A percentile compares a stretch with the other conserved stretches of the same genome.
phyloP scores from a whole-genome alignment of 2,888 invertebrate genomes.

The Habroteleia sp. region DNA sequence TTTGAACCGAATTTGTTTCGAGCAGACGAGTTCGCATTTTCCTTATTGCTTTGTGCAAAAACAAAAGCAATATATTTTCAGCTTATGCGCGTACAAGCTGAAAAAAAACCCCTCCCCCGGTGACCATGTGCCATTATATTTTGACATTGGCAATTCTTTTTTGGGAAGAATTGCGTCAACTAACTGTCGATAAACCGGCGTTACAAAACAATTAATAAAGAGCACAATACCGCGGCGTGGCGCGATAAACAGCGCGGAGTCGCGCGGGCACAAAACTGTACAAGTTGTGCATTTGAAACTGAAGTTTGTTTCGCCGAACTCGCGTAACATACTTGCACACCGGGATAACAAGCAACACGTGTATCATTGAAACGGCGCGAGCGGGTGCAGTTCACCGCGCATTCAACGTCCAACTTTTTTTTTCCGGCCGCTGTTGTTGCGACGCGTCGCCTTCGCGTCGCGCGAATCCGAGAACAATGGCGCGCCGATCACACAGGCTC shows the following conservation, averaged over 20 bases:
- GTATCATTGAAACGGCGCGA: conserved; percentile 38
- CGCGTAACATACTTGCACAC: conserved; percentile 37
- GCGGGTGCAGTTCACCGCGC: conserved; percentile 10
- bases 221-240: conserved; percentile 14
- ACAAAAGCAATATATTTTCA: no score
- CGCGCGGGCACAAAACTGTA: conserved; percentile 23
- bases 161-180: neutral
- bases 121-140: no score
- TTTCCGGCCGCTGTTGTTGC: no score
- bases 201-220: conserved; percentile 39
- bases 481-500: conserved; percentile 10
- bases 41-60: no score
- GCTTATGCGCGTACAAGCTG: no score
- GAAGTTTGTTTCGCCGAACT: conserved; percentile 49
- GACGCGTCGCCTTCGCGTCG: conserved; percentile 16
- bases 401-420: conserved; percentile 34
- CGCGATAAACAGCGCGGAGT: neutral
- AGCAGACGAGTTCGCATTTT: no score
- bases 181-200: conserved; percentile 26
- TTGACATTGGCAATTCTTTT: neutral
- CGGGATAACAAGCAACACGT: conserved; percentile 59
- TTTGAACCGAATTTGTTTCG: no score
- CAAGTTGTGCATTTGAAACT: conserved; percentile 34
- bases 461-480: conserved; percentile 36
- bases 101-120: no score